A percentile compares a stretch with the other conserved stretches of the same genome.
Conservation (phyloP, 2,113 vertebrate species). For the Hippolais icterina region DNA sequence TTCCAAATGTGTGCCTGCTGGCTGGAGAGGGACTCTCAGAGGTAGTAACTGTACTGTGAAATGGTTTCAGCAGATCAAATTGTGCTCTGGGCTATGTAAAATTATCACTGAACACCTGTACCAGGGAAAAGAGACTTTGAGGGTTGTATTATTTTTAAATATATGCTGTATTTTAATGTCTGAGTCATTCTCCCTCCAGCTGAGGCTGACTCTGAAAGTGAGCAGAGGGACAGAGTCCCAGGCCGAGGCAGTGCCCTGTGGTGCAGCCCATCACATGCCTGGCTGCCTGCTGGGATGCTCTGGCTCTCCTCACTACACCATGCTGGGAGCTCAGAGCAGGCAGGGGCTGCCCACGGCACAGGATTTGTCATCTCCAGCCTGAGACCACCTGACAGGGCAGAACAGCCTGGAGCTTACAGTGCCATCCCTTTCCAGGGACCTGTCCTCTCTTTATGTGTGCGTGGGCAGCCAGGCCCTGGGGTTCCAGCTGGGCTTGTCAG, state of each 20-base stretch:
- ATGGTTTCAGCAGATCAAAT: neutral
- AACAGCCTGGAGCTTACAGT: neutral
- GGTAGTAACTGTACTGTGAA: neutral
- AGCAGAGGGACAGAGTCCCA: neutral
- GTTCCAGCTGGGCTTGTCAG: neutral
- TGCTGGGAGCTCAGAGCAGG: neutral
- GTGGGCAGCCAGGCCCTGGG: neutral
- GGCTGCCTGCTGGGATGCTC: neutral
- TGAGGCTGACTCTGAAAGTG: neutral
- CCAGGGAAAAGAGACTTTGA: neutral
- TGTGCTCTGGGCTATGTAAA: neutral
- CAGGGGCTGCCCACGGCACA: neutral
- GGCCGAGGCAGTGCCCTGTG: accelerated
- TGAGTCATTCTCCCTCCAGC: neutral
- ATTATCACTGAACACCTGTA: neutral
- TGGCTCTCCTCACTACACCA: neutral
- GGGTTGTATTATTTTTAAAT: neutral
- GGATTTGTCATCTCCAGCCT: neutral
- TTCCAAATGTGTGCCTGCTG: neutral
- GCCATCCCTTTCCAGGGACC: neutral
- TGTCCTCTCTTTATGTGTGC: accelerated
- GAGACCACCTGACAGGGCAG: neutral
- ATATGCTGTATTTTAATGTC: neutral
- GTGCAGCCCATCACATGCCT: neutral
- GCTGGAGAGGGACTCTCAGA: neutral